These are phyloP conservation scores for Eudyptes chrysolophus DNA, from an alignment of 2,113 vertebrate species.

Conservation along the genomic window DNA sequence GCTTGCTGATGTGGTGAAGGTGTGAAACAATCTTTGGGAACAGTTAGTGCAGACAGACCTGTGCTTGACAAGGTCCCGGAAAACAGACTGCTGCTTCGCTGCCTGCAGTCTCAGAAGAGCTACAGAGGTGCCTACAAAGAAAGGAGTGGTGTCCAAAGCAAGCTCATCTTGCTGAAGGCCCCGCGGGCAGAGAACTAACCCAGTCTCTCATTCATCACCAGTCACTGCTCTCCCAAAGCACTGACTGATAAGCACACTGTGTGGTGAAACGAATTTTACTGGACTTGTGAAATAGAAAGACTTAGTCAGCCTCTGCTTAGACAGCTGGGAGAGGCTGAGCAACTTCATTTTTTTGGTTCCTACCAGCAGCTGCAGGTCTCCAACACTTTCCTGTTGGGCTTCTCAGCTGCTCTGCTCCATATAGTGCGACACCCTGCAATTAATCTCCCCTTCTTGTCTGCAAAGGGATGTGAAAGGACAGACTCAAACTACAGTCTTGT, in stretches of 20 bases:
- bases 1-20: background rate
- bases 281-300: background rate
- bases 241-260: background rate
- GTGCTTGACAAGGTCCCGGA: background rate
- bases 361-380: background rate
- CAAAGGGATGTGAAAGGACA: background rate
- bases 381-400: background rate
- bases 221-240: background rate
- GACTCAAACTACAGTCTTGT: background rate
- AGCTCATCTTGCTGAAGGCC: background rate
- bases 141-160: background rate
- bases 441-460: background rate
- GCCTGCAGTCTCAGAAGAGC: background rate
- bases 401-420: background rate
- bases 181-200: background rate
- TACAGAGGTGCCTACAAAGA: background rate
- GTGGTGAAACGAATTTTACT: background rate
- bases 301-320: background rate
- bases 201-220: background rate
- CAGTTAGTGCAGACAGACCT: background rate
- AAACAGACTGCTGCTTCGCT: background rate
- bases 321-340: background rate
- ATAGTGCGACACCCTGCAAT: background rate
- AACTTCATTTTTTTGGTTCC: background rate
- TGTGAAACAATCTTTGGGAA: background rate